Base-by-base conservation (phyloP, 2,113 vertebrate genomes). In the Oncorhynchus tshawytscha region DNA sequence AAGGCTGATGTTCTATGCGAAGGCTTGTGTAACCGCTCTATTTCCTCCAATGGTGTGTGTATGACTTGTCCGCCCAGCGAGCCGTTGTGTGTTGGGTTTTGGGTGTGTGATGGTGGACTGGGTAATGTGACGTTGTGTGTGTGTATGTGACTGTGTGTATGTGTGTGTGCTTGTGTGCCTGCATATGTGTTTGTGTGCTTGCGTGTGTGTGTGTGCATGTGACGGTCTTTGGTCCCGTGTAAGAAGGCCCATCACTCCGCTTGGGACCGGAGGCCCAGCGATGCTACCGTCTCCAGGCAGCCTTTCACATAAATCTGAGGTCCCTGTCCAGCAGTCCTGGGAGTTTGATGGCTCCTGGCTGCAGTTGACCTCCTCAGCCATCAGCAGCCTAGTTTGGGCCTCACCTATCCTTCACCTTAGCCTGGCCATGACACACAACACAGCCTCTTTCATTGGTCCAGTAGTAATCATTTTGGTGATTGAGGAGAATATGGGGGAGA, bases 241-340 rank as follows among this genome's bases (percentile, higher is more conserved):
- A 54, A 9, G 3, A 60, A 16, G 77, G 67, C 34, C 76, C 84
- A 77, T 77, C 48, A 57, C 73, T 18, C 5, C 0, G 1, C 6
- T 70, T n/a, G 16, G 29, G 76, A 64, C 83, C 71, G 78, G 85
- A 86, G 59, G 54, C 67, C 72, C 75, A 75, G 84, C 81, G 73
- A 92, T 77, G 72, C 86, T 92, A 90, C 91, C 82, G 0, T 85
- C 87, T 88, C 84, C 69, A 72, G 90, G 89, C 91, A 87, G 87
- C 83, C 81, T 91, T 88, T 91, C 92, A 89, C 85, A 88, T 91
- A 86, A 88, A 90, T 88, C 87, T 83, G 48, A 51, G 71, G 66
- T 84, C 9, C 82, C 82, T 79, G 75, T 81, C 74, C 80, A 24
- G 77, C 81, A 70, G 66, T 31, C 20, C 67, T 45, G 65, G 70